A percentile compares a stretch with the other conserved stretches of the same genome.
Conservation (phyloP, 2,888 invertebrate genomes). For the Lutraria lutraria region DNA sequence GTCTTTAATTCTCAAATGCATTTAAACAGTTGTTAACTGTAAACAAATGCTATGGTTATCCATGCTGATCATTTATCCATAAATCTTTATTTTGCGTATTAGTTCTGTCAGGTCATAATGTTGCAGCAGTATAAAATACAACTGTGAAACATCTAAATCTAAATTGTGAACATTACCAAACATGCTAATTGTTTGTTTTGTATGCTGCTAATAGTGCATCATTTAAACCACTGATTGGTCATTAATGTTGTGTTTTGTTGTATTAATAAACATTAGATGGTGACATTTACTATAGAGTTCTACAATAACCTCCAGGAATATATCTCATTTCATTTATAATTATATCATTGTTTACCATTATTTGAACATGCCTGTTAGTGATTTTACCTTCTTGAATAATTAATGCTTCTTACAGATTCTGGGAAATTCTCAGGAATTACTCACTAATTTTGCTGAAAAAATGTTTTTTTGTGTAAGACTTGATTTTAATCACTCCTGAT, state of each 20-base stretch:
- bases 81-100: not conserved
- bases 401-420: not conserved
- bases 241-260: not conserved
- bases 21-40: not conserved
- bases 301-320: not conserved
- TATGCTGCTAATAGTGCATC: not conserved
- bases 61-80: not conserved
- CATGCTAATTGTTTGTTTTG: not conserved
- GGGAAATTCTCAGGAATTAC: not conserved
- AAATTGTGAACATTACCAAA: not conserved
- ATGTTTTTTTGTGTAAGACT: not conserved
- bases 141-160: conserved; percentile 3
- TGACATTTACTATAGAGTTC: not conserved
- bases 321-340: not conserved
- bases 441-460: not conserved
- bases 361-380: not conserved
- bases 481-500: not conserved
- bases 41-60: not conserved
- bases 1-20: not conserved
- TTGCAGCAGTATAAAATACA: not conserved
- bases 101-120: not conserved
- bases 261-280: not conserved
- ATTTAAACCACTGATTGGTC: not conserved
- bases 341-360: not conserved
- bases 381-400: not conserved